Conservation (phyloP, 1,140 invertebrate genomes). For the Aphaenogaster floridana region DNA sequence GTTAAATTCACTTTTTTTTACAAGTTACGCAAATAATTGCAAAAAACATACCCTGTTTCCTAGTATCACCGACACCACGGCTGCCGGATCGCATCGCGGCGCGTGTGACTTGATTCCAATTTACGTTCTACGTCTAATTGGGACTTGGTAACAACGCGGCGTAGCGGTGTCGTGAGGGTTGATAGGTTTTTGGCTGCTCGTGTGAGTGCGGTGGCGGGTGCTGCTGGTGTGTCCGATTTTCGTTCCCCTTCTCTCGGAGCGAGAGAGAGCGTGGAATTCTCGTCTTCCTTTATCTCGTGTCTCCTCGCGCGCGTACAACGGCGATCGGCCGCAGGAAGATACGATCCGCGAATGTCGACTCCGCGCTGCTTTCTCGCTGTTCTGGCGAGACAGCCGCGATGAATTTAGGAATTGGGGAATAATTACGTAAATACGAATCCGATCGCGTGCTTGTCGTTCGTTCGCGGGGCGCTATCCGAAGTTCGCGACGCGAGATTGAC, state of each 20-base stretch:
- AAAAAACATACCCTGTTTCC: constrained; percentile 87
- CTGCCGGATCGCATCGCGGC: constrained; percentile 74
- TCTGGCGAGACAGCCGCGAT: constrained; percentile 30
- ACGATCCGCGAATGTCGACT: constrained; percentile 27
- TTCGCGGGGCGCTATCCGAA: constrained; percentile 11
- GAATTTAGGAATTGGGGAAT: constrained; percentile 45
- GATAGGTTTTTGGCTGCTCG: constrained; percentile 73
- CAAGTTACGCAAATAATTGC: constrained; percentile 85
- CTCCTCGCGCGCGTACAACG: constrained; percentile 29
- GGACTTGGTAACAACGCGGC: constrained; percentile 73
- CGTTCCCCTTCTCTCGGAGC: constrained; percentile 58
- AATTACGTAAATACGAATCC: constrained; percentile 34
- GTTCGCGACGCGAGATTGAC: constrained; percentile 38
- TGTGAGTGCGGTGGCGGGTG: constrained; percentile 70
- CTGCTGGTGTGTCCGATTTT: constrained; percentile 63
- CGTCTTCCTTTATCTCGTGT: constrained; percentile 22
- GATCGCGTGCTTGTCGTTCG: constrained; percentile 23
- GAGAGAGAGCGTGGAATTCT: constrained; percentile 36
- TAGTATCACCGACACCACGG: constrained; percentile 83
- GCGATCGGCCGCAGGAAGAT: not conserved
- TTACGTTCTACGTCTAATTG: constrained; percentile 75
- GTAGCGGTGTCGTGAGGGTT: constrained; percentile 74
- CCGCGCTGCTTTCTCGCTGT: not conserved
- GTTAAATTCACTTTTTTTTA: constrained; percentile 77
- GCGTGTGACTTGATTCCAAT: constrained; percentile 80